Base-by-base conservation (phyloP, 2,797 vertebrate species). In the Ataeniobius toweri region DNA sequence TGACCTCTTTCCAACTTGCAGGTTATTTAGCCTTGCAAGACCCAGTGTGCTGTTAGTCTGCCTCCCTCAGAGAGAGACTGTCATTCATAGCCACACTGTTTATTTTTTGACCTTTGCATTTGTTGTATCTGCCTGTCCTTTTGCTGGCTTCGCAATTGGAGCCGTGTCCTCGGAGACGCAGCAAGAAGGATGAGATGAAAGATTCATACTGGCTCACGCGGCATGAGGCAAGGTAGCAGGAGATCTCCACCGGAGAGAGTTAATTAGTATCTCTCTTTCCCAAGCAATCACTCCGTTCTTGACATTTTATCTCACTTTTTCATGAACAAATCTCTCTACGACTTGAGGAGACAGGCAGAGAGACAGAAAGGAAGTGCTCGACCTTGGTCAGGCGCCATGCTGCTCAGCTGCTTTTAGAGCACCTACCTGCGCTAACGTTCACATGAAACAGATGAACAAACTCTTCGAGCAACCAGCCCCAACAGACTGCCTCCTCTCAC, bases 61-160 rank as follows among this genome's bases (percentile, higher is more conserved):
- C 26, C 44, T 86, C 82, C 86, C 81, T 50, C 5, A 58, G 88
- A 88, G 89, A 77, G 67, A 78, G 65, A 79, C 86, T 86, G 90
- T 85, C 90, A 92, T 89, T 90, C 87, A 86, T 72, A 73, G 77
- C 73, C n/a, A 31, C 77, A 83, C 83, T 89, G 88, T 93, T 92
- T 94, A 90, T 92, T 91, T 92, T 92, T 90, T 93, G 89, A 93
- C 92, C 92, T 94, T 94, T 94, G 90, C 84, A 83, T 91, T 88
- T 76, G 71, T 87, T 85, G 87, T 86, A 88, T 88, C 78, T 75
- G 41, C 84, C 90, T 76, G 86, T 92, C 89, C 89, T 89, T 86
- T 89, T 72, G 84, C 87, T 78, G 86, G 89, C 85, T 90, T 89
- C 85, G 86, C 73, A 65, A 89, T 86, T 55, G 28, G 70, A 87